Evolutionary conservation across 2,888 invertebrate species (phyloP), one percentile per base, ranked within the genome.

Genomic region (Acrobasis consociella): DNA sequence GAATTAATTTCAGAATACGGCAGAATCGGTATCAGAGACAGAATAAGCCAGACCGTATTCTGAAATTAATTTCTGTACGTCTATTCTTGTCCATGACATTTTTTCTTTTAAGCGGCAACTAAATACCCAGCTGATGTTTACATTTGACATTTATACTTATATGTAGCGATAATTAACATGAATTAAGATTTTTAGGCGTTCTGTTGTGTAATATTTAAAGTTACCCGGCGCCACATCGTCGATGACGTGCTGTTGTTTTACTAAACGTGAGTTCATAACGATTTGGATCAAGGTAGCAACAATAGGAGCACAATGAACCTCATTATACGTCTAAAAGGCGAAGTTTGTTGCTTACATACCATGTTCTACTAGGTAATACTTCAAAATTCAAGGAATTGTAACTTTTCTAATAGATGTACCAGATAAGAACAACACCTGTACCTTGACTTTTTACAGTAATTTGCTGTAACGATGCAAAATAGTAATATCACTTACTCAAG

Each of bases 211-310:
- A 13, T 46, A 46, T 42, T 42, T 42, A 13, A n/a, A n/a, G 46
- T 13, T 46, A 46, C 46, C 13, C 13, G 13, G 31, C 31, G 13
- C 53, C 53, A 13, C 7, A 53, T 9, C 13, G 53, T 53, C 53
- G 53, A 53, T 53, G 53, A 38, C 53, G 53, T 31, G 37, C n/a
- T 2, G 11, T 31, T 52, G 46, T 46, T 46, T 13, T 46, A 42
- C 52, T 22, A 52, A 52, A 46, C 46, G 46, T 46, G 31, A 50
- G 10, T 38, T 9, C 9, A 37, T 37, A 37, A 22, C 31, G 22
- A 55, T 55, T 55, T 16, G 9, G 15, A 55, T 55, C 55, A 55
- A 55, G 55, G 55, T 55, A 55, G 39, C 38, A 55, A 22, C 22
- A 52, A 7, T 9, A 52, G 39, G n/a, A 39, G 11, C 39, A 39